Evolutionary conservation across 1,140 invertebrate species (phyloP).

Genomic region (Mamestra configurata): DNA sequence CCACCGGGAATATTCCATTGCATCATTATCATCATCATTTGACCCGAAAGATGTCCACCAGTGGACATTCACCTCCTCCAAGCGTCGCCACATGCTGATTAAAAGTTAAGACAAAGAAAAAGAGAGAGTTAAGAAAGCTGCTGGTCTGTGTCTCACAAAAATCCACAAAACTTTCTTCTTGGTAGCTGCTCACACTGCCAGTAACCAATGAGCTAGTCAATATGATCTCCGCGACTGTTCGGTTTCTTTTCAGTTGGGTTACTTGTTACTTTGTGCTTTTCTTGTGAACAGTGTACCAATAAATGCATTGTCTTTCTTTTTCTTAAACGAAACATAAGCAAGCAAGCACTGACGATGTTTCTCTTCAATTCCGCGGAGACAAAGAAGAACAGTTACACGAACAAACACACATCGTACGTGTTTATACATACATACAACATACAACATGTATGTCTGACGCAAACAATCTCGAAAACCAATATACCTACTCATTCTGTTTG

Average conservation of each 20-base stretch:
- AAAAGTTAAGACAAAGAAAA: no score
- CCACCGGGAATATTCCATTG: no score
- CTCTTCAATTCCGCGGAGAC: constrained; percentile 26
- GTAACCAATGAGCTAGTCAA: not conserved
- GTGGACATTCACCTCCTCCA: no score
- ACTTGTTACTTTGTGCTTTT: not conserved
- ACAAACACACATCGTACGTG: not conserved
- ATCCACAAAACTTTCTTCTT: no score
- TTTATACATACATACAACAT: constrained; percentile 9
- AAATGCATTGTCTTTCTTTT: not conserved
- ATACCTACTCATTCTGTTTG: not conserved
- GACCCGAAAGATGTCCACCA: no score
- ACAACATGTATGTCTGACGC: not conserved
- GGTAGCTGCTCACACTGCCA: no score
- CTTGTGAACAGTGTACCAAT: not conserved
- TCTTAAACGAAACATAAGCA: not conserved
- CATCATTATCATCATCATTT: no score
- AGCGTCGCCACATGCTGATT: no score
- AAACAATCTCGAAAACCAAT: constrained; percentile 29
- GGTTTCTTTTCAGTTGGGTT: not conserved
- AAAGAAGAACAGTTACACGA: not conserved
- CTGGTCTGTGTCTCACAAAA: no score
- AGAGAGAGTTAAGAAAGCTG: no score
- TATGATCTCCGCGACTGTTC: not conserved
- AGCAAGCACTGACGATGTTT: constrained; percentile 10